These are phyloP conservation scores for Centropyge bicolor DNA, from an alignment of 2,797 vertebrate genomes.

Conservation along the genomic window DNA sequence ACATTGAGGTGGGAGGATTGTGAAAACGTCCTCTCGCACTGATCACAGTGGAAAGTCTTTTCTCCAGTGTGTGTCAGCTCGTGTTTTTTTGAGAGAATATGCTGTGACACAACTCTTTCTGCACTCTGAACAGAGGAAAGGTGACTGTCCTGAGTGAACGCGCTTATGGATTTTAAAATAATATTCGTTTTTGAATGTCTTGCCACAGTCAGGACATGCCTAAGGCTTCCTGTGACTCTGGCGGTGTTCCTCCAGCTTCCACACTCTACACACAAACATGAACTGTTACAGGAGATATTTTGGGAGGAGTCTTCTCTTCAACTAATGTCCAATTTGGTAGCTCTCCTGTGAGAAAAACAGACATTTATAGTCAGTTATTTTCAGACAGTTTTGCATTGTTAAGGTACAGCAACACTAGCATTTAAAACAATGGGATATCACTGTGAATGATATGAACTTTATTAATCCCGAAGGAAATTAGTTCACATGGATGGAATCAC, in stretches of 20 bases:
- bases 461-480: too few species aligned
- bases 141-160: conserved; percentile 52
- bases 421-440: background rate
- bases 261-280: conserved; percentile 65
- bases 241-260: conserved; percentile 59
- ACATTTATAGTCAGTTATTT: background rate
- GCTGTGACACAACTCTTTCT: conserved; percentile 55
- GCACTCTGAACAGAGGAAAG: conserved; percentile 59
- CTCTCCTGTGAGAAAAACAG: conserved; percentile 42
- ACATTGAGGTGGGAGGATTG: conserved; percentile 53
- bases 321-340: conserved; percentile 50
- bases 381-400: background rate
- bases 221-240: conserved; percentile 62
- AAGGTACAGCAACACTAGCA: background rate
- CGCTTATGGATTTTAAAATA: conserved; percentile 61
- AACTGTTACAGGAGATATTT: conserved; percentile 31
- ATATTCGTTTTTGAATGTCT: conserved; percentile 58
- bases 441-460: too few species aligned
- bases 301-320: conserved; percentile 29
- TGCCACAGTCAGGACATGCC: conserved; percentile 57
- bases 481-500: background rate
- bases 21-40: conserved; percentile 60
- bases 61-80: conserved; percentile 50
- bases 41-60: conserved; percentile 58
- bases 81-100: conserved; percentile 50